Evolutionary conservation across 2,797 vertebrate species (phyloP), one percentile per base, ranked within the genome.

Genomic region (Dryobates pubescens): DNA sequence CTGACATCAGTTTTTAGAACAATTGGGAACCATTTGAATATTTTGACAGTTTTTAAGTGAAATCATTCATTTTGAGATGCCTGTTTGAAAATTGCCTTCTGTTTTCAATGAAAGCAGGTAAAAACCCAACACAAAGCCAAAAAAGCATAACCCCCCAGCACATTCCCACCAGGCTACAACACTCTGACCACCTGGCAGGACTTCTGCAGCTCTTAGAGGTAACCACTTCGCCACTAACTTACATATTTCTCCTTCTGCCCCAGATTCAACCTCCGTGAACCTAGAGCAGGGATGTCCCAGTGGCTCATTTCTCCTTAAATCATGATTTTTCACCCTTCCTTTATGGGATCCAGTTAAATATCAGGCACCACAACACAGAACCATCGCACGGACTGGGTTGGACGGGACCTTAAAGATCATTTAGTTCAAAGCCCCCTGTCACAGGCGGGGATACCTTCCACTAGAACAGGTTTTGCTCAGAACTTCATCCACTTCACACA

Each of bases 181-280:
- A 27, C 10, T 15, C 38, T 10, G 5, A 18, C 3, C 16, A 13
- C 19, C 76, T 13, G 4, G 2, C 3, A 22, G 11, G 20, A 47
- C 16, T 36, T 32, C 16, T 30, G 8, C 26, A 59, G 10, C 45
- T 63, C 43, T 13, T 9, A 1, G 2, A 63, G 70, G 2, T 22
- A 10, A 6, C 10, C 26, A 9, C 9, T 71, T 14, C 29, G 3
- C 22, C 2, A 24, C 38, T 43, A 54, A 71, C 41, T 0, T 8
- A 18, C 18, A 1, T 2, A 4, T 5, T 34, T 19, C 24, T 24
- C 56, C 7, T 47, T 58, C 43, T 26, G 4, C 5, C 8, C 9
- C 7, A 27, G 13, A 14, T 38, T 13, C 14, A 45, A 7, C 16
- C 7, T 13, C 32, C 7, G 7, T 0, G 4, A 76, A 0, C 8